Evolutionary conservation across 2,797 vertebrate genomes (phyloP).

Genomic region (Falco rusticolus): DNA sequence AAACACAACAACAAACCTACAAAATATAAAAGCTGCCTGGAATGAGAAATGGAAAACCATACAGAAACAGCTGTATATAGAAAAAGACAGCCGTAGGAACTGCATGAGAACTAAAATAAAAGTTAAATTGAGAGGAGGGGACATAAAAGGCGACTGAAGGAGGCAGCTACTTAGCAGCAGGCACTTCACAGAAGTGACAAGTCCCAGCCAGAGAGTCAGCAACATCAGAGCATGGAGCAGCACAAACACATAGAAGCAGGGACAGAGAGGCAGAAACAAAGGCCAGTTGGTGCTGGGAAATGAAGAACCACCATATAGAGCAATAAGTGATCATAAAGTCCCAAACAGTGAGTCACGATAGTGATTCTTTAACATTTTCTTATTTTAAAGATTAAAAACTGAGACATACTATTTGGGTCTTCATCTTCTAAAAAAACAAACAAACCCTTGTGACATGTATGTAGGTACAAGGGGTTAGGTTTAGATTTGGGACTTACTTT

Average conservation of each 20-base stretch:
- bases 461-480: not conserved
- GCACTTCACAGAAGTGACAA: not conserved
- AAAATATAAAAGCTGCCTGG: not conserved
- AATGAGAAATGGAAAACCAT: not conserved
- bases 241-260: not conserved
- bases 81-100: not conserved
- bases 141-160: not conserved
- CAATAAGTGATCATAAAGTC: not conserved
- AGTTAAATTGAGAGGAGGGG: not conserved
- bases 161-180: constrained; percentile 5
- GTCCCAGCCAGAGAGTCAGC: not conserved
- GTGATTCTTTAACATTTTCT: not conserved
- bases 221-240: not conserved
- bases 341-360: not conserved
- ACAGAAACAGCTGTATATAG: not conserved
- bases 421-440: not conserved
- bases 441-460: not conserved
- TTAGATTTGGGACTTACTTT: not conserved
- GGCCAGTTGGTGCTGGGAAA: not conserved
- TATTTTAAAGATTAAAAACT: not conserved
- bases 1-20: fast-evolving
- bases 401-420: not conserved
- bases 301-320: not conserved
- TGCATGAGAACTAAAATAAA: not conserved
- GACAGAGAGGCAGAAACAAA: not conserved